These are phyloP conservation scores for Platycnemis pennipes DNA, from an alignment of 2,888 invertebrate genomes.

Conservation along the genomic window DNA sequence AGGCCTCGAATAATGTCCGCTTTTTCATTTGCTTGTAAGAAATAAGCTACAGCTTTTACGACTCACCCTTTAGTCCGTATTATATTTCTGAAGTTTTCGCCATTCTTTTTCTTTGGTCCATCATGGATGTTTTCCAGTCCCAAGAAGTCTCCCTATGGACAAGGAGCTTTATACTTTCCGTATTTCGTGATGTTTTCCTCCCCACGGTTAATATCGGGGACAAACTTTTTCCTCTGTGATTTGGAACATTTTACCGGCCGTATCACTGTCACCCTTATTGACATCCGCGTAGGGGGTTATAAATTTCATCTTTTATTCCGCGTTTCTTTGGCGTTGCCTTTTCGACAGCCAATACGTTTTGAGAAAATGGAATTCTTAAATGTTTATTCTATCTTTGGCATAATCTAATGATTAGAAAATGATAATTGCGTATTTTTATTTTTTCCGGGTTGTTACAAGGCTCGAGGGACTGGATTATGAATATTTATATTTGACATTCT, in stretches of 20 bases:
- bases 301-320: background rate
- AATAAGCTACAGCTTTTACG: constrained; percentile 25
- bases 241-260: background rate
- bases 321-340: background rate
- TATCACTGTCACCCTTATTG: background rate
- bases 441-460: too few species aligned
- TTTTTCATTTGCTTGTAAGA: background rate
- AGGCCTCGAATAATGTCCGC: background rate
- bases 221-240: background rate
- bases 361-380: too few species aligned
- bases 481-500: too few species aligned
- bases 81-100: background rate
- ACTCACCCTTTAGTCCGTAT: background rate
- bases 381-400: too few species aligned
- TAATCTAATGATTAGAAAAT: too few species aligned
- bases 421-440: too few species aligned
- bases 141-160: background rate
- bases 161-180: too few species aligned
- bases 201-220: background rate
- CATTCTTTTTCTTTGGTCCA: background rate
- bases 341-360: background rate
- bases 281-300: background rate
- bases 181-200: background rate
- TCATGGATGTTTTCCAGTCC: background rate
- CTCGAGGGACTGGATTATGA: too few species aligned